Base-by-base conservation (phyloP, 2,797 vertebrate species). In the Myotis pilosus region DNA sequence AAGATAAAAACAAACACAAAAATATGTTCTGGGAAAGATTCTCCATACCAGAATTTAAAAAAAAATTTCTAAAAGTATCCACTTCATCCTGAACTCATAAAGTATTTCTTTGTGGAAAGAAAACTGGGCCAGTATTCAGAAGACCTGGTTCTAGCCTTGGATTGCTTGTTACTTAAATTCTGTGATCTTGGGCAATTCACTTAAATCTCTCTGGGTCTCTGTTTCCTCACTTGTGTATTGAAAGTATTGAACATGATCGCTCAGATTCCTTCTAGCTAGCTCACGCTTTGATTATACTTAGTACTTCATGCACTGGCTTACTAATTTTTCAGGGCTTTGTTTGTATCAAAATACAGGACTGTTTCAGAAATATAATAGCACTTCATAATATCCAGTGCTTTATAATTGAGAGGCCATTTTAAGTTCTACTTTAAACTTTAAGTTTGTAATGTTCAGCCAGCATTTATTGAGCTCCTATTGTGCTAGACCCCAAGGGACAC, bases 101-200 rank as follows among this genome's bases (percentile, higher is more conserved):
- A 91, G 51, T 60, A 96, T 13, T 96, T 96, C 53, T 78, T 89
- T 87, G 89, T 89, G 90, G 68, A 80, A 92, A 76, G 84, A 87
- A 92, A 94, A 60, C 44, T 94, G 12, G 64, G 47, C 28, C 64
- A 92, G 9, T 19, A 51, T 94, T 93, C 33, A 91, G 49, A 47
- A 88, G 51, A 85, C 36, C 13, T 92, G 16, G 25, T 82, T 95
- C 25, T 91, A 94, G 30, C 44, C 36, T 74, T 92, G 78, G 25
- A 44, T n/a, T 92, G 28, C 38, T 94, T 78, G n/a, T 95, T 64
- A 64, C 71, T 89, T 92, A 87, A 94, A 89, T 94, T 69, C 60
- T 72, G 11, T 78, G 69, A 83, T 92, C 44, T 85, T 94, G 75
- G 30, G 12, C 69, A 91, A 3, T 86, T 94, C 47, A 82, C 33